Base-by-base conservation (phyloP, 2,797 vertebrate genomes). In the Lacerta viridis region DNA sequence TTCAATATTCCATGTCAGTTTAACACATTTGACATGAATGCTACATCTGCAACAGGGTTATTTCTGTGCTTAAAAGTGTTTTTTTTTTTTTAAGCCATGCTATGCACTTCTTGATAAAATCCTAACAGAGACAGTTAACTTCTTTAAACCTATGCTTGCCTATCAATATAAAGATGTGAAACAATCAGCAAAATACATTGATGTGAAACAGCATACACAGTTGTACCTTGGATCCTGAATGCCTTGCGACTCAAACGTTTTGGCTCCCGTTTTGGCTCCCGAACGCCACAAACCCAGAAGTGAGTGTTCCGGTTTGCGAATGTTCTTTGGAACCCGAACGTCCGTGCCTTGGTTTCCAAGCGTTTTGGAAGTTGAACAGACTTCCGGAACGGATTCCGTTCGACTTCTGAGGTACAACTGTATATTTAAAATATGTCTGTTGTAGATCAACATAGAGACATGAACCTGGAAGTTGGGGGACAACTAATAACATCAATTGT, bases 1-100 rank as follows among this genome's bases (percentile, higher is more conserved):
- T 79, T 84, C 87, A 0, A 0, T 92, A 46, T 61, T 55, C 69
- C 76, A 50, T 88, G 88, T 92, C 75, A 0, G 83, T 93, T 89
- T 55, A 61, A 94, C 91, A 92, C 89, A 87, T 92, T 88, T 64
- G 59, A 95, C 89, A 93, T 88, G 93, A 94, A 77, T 41, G 41
- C 46, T 72, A 23, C 76, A 71, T 71, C 17, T 80, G 69, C 8
- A 13, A 66, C 29, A 72, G 33, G 18, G 69, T 84, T 33, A 55
- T 46, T 80, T 74, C 29, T 68, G 74, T 84, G 50, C 55, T 85
- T 88, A 71, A 43, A 79, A 79, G 46, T 50, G 50, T 50, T 77
- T 27, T n/a, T 77, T 27, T 23, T 84, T 88, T 64, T 74, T 2
- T 74, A 50, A 15, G n/a, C 10, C 46, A 66, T 50, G 29, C 46